Evolutionary conservation across 2,797 vertebrate species (phyloP), one percentile per base, ranked within the genome.

Genomic region (Intellagama lesueurii): DNA sequence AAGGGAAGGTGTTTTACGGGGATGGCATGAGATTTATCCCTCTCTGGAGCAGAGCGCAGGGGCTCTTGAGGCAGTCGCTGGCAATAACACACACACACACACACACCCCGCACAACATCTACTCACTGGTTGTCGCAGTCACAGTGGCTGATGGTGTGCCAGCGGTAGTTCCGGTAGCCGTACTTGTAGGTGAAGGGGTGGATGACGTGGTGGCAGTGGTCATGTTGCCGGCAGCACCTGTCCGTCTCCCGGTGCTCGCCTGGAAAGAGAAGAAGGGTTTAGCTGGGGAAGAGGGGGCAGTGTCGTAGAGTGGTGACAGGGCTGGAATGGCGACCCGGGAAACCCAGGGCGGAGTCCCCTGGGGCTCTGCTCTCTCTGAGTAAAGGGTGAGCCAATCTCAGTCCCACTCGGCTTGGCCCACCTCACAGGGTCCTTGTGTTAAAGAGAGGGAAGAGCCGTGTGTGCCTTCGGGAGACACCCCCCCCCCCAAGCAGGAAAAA

Each of bases 121-220:
- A 0, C 88, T 90, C 69, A 99, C 99, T 95, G 88, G 60, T 91
- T 96, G 87, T 99, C 98, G 0, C 99, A 99, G 96, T 98, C 97
- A 1, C 99, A 99, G 94, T 98, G 98, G 93, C 97, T 98, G 95
- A 98, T 94, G 78, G 98, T 97, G 94, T 98, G 98, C 97, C 97
- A 98, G 92, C 98, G 98, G 94, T 98, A 97, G 88, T 98, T 98
- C 73, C 97, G 97, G 96, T 98, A 96, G 26, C 98, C 98, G 0
- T 97, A 99, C 47, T 98, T 97, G 1, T 93, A 93, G 3, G 98
- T 96, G 95, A 99, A 98, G 26, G 99, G 97, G 88, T 98, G 97
- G 95, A 99, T 98, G 96, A 98, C 96, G 2, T 99, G 97, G 49
- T 98, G 97, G 88, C 98, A 99, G 94, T 98, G 98, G 93, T 98